Evolutionary conservation across 1,140 invertebrate genomes (phyloP).

Genomic region (Drosophila gunungcola): DNA sequence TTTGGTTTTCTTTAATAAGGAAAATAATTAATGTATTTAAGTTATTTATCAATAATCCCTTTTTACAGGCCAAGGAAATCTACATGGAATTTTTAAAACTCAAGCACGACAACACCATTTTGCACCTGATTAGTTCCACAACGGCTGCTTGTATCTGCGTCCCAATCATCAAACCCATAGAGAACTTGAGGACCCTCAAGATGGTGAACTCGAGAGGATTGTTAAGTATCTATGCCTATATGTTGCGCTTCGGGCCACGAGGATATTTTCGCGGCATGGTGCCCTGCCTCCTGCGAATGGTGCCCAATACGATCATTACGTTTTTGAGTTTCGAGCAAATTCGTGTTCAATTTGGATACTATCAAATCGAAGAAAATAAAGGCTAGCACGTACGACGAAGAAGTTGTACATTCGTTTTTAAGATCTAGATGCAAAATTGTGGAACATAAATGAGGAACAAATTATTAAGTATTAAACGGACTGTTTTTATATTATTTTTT

Average conservation of each 20-base stretch:
- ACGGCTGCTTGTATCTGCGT: constrained; percentile 41
- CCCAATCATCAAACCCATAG: constrained; percentile 54
- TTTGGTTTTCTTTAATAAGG: too few species aligned
- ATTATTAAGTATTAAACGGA: too few species aligned
- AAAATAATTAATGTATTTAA: too few species aligned
- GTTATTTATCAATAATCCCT: too few species aligned
- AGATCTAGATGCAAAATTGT: too few species aligned
- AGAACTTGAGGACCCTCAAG: constrained; percentile 49
- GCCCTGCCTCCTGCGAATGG: constrained; percentile 41
- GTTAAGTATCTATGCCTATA: neutral
- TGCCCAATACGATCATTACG: constrained; percentile 54
- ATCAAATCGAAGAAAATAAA: neutral
- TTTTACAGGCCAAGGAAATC: constrained; percentile 27
- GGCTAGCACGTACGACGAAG: neutral
- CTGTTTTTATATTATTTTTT: too few species aligned
- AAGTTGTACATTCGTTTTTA: neutral
- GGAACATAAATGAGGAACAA: too few species aligned
- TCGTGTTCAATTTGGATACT: constrained; percentile 53
- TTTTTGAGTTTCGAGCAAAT: constrained; percentile 61
- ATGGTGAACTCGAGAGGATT: constrained; percentile 16
- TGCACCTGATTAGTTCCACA: constrained; percentile 54
- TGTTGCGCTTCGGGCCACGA: constrained; percentile 41
- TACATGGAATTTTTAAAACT: constrained; percentile 12
- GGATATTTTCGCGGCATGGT: constrained; percentile 57
- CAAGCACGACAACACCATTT: constrained; percentile 27